These are phyloP conservation scores for Coccyzus lansbergi DNA, from an alignment of 2,797 vertebrate genomes.

Conservation along the genomic window DNA sequence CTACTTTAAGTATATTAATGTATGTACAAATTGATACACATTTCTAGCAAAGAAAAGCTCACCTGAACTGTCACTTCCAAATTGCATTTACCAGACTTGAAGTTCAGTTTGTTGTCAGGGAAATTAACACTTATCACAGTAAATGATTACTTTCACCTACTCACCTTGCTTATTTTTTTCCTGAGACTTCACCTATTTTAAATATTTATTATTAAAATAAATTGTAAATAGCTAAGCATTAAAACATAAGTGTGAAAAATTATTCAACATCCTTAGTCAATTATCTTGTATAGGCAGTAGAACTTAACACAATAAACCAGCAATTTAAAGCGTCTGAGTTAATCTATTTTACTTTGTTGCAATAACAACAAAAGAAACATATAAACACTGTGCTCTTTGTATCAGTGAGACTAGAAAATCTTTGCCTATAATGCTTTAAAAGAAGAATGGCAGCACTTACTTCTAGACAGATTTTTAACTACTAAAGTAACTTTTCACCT, in stretches of 20 bases:
- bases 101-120: neutral
- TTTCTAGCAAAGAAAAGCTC: neutral
- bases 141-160: neutral
- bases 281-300: neutral
- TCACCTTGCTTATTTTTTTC: neutral
- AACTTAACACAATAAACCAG: neutral
- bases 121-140: neutral
- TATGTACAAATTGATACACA: neutral
- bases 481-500: neutral
- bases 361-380: neutral
- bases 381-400: rapidly evolving
- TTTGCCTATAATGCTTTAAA: neutral
- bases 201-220: neutral
- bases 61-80: neutral
- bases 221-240: neutral
- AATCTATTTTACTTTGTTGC: neutral
- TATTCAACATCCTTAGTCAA: neutral
- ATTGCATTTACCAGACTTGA: neutral
- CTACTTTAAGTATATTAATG: neutral
- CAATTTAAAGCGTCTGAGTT: neutral
- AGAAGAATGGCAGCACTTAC: neutral
- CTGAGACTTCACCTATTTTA: neutral
- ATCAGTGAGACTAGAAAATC: neutral
- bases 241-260: neutral
- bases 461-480: neutral